Evolutionary conservation across 2,113 vertebrate genomes (phyloP), one percentile per base, ranked within the genome.

Genomic region (Scomber japonicus): DNA sequence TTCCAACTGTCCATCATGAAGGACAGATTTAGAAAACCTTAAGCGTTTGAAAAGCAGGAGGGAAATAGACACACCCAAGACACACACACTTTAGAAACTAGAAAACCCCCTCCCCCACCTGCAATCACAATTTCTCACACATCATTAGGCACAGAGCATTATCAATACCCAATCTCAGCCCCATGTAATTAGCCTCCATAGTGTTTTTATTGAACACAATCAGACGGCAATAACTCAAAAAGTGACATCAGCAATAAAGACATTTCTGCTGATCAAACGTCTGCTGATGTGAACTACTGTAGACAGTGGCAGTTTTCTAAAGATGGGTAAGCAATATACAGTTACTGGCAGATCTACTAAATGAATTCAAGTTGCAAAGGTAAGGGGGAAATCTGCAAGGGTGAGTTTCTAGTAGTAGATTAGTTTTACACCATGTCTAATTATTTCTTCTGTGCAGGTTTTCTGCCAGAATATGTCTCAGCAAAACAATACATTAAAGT

Each of bases 1-100:
- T 91, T 92, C 80, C 82, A 92, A 79, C 89, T 89, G 90, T 91
- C 91, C 72, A 88, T 93, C 92, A 92, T 54, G 64, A 78, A 53
- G 79, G 84, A 88, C 84, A 60, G 74, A 87, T 87, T 83, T 66
- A 83, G 57, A 82, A 80, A 88, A 84, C 6, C 49, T 16, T 0
- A 69, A 55, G 51, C 63, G 46, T 80, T 83, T 84, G 79, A 82
- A 86, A 31, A 84, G 61, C 68, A 75, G 24, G 4, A 50, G 46
- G 35, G 15, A 84, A 85, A 80, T n/a, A 40, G 71, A 80, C 83
- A 87, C 70, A 81, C 64, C 72, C 80, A 81, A 57, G 63, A 73
- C 15, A 49, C 60, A 71, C 63, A 76, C 56, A 59, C 51, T 49
- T 62, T 14, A 31, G 21, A 64, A 64, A 78, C 17, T 11, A 50